Percentiles rank a stretch among this genome's conserved stretches.
These are phyloP conservation scores for Tipula lateralis DNA, from an alignment of 2,888 invertebrate genomes.

Conservation along the genomic window DNA sequence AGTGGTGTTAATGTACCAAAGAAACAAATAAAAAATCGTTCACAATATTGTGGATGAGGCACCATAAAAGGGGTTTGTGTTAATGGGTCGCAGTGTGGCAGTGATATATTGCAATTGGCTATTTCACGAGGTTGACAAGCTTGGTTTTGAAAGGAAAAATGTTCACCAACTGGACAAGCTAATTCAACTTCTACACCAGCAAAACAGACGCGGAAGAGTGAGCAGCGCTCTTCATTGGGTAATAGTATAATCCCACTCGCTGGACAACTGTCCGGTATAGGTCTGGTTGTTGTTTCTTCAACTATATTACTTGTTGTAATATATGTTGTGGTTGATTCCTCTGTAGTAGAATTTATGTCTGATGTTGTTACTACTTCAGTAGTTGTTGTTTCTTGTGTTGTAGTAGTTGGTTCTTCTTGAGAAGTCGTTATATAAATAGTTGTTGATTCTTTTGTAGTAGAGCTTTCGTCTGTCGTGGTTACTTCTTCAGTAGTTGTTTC, in stretches of 20 bases:
- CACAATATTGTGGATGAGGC: neutral
- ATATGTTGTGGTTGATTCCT: neutral
- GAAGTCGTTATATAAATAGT: no score
- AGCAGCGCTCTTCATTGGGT: neutral
- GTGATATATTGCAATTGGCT: neutral
- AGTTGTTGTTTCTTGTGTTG: neutral
- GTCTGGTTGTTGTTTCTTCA: neutral
- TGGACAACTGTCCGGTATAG: no score
- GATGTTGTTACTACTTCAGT: neutral
- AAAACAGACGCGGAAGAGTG: neutral
- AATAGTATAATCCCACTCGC: neutral
- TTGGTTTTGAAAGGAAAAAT: neutral
- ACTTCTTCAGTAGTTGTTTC: neutral
- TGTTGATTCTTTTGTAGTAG: neutral
- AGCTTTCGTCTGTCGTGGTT: neutral
- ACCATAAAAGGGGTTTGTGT: neutral
- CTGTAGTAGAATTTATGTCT: neutral
- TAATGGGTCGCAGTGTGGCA: neutral
- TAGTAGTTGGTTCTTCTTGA: neutral
- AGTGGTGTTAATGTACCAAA: neutral
- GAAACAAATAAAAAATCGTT: neutral
- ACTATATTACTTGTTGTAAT: neutral
- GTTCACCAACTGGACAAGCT: neutral
- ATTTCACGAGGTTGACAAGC: neutral
- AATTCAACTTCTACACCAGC: neutral